A percentile compares a stretch with the other conserved stretches of the same genome.
Conservation (phyloP, 2,888 invertebrate species). For the Myathropa florea region DNA sequence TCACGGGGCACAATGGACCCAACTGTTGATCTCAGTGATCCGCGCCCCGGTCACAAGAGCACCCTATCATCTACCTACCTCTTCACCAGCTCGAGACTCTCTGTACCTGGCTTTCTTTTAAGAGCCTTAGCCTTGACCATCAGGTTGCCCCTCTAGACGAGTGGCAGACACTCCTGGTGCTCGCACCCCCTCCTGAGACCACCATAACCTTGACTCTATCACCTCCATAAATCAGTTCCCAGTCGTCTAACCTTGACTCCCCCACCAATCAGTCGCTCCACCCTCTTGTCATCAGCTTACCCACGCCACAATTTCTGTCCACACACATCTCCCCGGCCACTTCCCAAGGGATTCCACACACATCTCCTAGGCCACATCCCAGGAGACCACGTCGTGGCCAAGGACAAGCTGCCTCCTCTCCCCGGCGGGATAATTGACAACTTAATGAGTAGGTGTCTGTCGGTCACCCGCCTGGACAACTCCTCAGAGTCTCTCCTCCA, state of each 20-base stretch:
- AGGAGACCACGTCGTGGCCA: neutral
- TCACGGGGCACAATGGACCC: too few species aligned
- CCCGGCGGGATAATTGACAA: constrained; percentile 2
- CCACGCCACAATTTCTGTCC: neutral
- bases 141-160: too few species aligned
- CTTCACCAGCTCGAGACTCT: too few species aligned
- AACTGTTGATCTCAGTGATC: too few species aligned
- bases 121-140: too few species aligned
- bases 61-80: too few species aligned
- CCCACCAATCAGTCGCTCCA: neutral
- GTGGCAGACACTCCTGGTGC: too few species aligned
- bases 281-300: neutral
- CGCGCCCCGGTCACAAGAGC: too few species aligned
- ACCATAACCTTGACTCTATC: too few species aligned
- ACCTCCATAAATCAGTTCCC: neutral
- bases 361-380: neutral
- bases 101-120: too few species aligned
- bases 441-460: constrained; percentile 26
- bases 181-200: too few species aligned
- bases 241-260: neutral
- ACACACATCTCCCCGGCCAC: neutral
- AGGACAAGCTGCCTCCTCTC: neutral
- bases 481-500: constrained; percentile 13
- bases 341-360: neutral
- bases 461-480: neutral